Evolutionary conservation across 2,797 vertebrate genomes (phyloP).

Genomic region (Galagoides demidoff): DNA sequence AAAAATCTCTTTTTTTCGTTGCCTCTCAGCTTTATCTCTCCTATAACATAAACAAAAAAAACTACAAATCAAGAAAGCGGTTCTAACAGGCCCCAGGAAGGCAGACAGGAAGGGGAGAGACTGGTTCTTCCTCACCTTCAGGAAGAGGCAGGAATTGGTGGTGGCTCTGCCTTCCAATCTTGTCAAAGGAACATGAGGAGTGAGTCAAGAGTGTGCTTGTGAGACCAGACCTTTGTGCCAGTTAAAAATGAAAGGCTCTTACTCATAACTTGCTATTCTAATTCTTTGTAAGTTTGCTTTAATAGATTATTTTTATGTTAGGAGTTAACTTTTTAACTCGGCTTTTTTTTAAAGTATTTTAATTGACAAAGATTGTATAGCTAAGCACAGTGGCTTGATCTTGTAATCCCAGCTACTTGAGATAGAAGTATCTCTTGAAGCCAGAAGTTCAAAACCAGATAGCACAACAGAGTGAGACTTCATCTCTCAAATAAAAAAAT

Average conservation of each 20-base stretch:
- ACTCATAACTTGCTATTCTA: background rate
- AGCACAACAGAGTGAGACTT: no score
- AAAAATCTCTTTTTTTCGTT: background rate
- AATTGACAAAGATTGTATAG: no score
- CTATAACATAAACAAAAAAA: background rate
- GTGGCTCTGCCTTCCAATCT: background rate
- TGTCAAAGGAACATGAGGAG: background rate
- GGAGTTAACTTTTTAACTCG: background rate
- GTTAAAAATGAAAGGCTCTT: background rate
- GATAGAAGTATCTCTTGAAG: no score
- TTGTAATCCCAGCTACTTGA: no score
- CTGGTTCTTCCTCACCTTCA: background rate
- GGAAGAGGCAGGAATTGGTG: background rate
- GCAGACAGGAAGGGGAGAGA: no score
- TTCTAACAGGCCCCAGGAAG: no score
- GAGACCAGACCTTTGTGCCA: background rate
- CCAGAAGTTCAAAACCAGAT: no score
- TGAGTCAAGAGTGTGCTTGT: background rate
- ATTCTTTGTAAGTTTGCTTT: background rate
- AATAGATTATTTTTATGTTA: background rate
- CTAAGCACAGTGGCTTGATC: no score
- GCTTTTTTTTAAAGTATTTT: no score
- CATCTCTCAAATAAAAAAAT: no score
- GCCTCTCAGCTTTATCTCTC: background rate
- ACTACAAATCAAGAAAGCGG: background rate